A percentile compares a stretch with the other conserved stretches of the same genome.
Conservation (phyloP, 2,888 invertebrate genomes). For the Eudasyphora cyanicolor region DNA sequence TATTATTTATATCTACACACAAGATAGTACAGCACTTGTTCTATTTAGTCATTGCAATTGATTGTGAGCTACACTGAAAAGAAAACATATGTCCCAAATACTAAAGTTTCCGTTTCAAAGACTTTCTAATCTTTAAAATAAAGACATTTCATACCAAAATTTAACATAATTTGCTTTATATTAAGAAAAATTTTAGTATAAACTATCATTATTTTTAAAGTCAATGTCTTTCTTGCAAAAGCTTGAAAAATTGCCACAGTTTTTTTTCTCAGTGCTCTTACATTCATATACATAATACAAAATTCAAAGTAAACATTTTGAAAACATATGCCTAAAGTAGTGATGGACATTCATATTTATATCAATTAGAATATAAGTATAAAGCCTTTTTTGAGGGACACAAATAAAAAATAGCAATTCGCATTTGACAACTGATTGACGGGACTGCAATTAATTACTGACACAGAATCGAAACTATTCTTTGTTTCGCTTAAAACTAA, state of each 20-base stretch:
- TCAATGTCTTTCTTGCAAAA: too few species aligned
- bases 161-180: too few species aligned
- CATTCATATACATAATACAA: too few species aligned
- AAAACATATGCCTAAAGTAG: not conserved
- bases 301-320: not conserved
- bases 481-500: constrained; percentile 41
- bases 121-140: too few species aligned
- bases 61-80: constrained; percentile 17
- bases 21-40: not conserved
- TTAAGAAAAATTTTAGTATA: too few species aligned
- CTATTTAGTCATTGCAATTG: not conserved
- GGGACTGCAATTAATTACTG: not conserved
- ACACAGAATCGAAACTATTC: not conserved
- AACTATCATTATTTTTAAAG: too few species aligned
- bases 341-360: not conserved
- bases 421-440: not conserved
- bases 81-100: not conserved
- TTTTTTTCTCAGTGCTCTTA: too few species aligned
- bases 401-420: not conserved
- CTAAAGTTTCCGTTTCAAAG: not conserved
- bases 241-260: too few species aligned
- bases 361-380: constrained; percentile 43
- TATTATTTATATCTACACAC: not conserved
- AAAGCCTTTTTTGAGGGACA: constrained; percentile 28
- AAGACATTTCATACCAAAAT: too few species aligned